These are phyloP conservation scores for Pagrus major DNA, from an alignment of 2,113 vertebrate species.

Conservation along the genomic window DNA sequence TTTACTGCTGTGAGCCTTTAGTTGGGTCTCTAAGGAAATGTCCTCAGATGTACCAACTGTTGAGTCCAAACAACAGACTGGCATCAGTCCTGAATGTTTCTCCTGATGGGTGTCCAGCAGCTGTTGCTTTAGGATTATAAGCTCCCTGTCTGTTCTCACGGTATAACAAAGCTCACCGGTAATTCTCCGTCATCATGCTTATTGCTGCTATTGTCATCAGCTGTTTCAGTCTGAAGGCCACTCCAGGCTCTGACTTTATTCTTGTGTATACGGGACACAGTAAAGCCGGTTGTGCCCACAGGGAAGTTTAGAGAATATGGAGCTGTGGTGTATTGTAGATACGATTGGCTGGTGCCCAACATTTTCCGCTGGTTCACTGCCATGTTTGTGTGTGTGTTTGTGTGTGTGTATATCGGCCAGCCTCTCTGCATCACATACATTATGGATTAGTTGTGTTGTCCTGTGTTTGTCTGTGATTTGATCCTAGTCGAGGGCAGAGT, in stretches of 20 bases:
- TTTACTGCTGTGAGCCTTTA: constrained; percentile 3
- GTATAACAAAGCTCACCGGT: constrained; percentile 6
- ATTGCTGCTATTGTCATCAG: constrained; percentile 30
- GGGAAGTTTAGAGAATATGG: not conserved
- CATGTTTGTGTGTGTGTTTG: constrained; percentile 5
- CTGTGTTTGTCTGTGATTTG: constrained; percentile 46
- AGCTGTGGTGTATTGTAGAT: constrained; percentile 6
- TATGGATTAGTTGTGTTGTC: constrained; percentile 45
- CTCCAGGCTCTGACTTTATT: not conserved
- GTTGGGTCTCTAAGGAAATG: constrained; percentile 25
- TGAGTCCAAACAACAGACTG: constrained; percentile 29
- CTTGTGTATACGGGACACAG: not conserved
- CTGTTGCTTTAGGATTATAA: constrained; percentile 44
- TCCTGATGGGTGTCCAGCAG: constrained; percentile 31
- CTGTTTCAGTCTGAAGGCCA: constrained; percentile 22
- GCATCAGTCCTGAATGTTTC: constrained; percentile 26
- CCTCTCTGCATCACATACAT: constrained; percentile 29
- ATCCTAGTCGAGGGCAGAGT: constrained; percentile 24
- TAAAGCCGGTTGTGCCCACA: constrained; percentile 3
- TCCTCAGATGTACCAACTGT: constrained; percentile 23
- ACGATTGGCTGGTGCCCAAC: constrained; percentile 13
- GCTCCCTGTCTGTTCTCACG: constrained; percentile 17
- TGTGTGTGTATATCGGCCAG: constrained; percentile 2
- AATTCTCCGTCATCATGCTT: constrained; percentile 10
- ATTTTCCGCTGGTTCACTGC: constrained; percentile 36